Conservation (phyloP, 2,797 vertebrate species). For the Discoglossus pictus region DNA sequence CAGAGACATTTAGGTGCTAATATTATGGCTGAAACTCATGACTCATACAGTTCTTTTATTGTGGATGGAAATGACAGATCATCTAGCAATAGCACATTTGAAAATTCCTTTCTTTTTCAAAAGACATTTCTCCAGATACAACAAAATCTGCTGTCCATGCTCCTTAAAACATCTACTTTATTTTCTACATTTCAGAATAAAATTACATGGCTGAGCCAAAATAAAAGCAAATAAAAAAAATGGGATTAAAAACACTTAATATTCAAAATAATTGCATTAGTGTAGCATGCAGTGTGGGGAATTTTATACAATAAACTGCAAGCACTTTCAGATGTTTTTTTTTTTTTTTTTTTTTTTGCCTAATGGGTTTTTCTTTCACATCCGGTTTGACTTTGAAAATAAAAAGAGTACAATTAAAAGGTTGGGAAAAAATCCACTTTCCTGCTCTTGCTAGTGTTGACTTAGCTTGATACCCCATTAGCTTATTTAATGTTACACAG, state of each 20-base stretch:
- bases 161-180: no score
- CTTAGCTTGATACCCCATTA: conserved; percentile 68
- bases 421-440: conserved; percentile 58
- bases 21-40: no score
- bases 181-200: no score
- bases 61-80: no score
- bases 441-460: conserved; percentile 56
- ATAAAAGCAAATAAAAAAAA: no score
- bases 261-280: conserved; percentile 4
- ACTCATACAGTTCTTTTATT: no score
- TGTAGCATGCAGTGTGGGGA: conserved; percentile 37
- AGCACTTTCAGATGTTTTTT: conserved; percentile 18
- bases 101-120: no score
- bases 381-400: conserved; percentile 58
- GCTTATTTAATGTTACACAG: conserved; percentile 63
- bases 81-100: no score
- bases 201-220: no score
- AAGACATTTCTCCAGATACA: no score
- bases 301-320: conserved; percentile 55
- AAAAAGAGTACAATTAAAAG: conserved; percentile 62
- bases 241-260: conserved; percentile 19
- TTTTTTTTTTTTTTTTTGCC: conserved; percentile 58
- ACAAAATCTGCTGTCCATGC: no score
- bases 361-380: conserved; percentile 55
- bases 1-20: no score